These are phyloP conservation scores for Nemopilema nomurai DNA, from an alignment of 30 jellyfish, hydroid and myxozoan species.

Conservation along the genomic window DNA sequence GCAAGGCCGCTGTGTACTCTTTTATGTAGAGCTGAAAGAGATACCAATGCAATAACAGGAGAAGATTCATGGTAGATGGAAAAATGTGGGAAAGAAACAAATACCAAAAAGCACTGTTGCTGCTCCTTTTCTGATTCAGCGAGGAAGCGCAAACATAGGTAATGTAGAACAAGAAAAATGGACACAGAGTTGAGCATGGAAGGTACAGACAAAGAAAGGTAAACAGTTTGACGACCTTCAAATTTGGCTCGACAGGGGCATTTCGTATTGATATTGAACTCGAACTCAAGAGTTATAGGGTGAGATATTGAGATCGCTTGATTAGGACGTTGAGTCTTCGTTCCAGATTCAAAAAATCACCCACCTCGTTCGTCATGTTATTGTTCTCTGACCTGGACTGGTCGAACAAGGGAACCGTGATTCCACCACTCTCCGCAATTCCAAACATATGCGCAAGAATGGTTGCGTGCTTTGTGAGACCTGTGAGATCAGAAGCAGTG, in stretches of 20 bases:
- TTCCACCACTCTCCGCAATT: slow-evolving; percentile 84
- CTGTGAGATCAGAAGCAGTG: slow-evolving; percentile 44
- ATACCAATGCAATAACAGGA: not conserved
- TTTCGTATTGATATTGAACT: no score
- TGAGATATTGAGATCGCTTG: no score
- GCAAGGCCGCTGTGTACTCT: slow-evolving; percentile 96
- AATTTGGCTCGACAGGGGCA: no score
- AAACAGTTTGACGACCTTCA: no score
- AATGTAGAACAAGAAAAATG: no score
- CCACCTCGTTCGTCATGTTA: slow-evolving; percentile 92
- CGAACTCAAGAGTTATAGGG: no score
- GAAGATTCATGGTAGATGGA: not conserved
- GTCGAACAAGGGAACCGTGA: slow-evolving; percentile 88
- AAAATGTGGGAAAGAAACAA: not conserved
- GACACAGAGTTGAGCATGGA: no score
- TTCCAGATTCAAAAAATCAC: no score
- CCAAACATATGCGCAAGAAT: slow-evolving; percentile 95
- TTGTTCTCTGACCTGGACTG: slow-evolving; percentile 79
- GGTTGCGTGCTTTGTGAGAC: slow-evolving; percentile 93
- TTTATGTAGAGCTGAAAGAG: slow-evolving; percentile 79
- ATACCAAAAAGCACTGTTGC: not conserved
- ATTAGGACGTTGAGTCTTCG: no score
- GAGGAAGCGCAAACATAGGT: no score
- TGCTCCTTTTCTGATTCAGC: no score
- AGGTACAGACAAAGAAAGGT: no score